These are phyloP conservation scores for Heterodera schachtii DNA, from an alignment of 1,140 invertebrate genomes.

Conservation along the genomic window DNA sequence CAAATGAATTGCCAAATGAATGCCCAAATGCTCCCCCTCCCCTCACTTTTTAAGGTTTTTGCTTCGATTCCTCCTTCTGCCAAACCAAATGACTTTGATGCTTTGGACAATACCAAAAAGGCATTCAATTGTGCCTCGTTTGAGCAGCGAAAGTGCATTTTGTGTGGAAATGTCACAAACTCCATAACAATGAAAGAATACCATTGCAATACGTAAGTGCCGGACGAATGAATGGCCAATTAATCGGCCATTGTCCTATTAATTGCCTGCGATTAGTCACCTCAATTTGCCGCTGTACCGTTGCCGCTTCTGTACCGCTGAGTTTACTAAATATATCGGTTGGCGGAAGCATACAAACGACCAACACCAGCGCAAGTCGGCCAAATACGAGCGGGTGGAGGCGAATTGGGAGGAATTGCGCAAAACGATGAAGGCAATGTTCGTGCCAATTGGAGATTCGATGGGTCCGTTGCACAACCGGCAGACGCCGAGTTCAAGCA, in stretches of 20 bases:
- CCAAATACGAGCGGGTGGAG: background rate
- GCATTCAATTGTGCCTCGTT: background rate
- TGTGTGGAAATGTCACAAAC: background rate
- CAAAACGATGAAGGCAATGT: background rate
- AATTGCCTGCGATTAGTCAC: background rate
- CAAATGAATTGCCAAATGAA: too few relatives aligned
- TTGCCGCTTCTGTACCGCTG: background rate
- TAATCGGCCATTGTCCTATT: too few relatives aligned
- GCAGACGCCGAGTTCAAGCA: background rate
- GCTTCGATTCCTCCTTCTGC: background rate
- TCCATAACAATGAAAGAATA: background rate
- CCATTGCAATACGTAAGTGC: background rate
- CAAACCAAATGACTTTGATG: background rate
- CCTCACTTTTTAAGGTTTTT: background rate
- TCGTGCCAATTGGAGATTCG: background rate
- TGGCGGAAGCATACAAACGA: background rate
- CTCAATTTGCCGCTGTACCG: background rate
- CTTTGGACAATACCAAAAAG: background rate
- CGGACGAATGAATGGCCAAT: too few relatives aligned
- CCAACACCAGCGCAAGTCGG: background rate
- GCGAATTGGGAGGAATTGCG: background rate
- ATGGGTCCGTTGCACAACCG: too few relatives aligned
- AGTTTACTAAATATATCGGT: background rate
- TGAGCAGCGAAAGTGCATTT: background rate
- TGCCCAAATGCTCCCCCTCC: too few relatives aligned